These are phyloP conservation scores for Phyllotis vaccarum DNA, from an alignment of 2,797 vertebrate genomes.

Conservation along the genomic window DNA sequence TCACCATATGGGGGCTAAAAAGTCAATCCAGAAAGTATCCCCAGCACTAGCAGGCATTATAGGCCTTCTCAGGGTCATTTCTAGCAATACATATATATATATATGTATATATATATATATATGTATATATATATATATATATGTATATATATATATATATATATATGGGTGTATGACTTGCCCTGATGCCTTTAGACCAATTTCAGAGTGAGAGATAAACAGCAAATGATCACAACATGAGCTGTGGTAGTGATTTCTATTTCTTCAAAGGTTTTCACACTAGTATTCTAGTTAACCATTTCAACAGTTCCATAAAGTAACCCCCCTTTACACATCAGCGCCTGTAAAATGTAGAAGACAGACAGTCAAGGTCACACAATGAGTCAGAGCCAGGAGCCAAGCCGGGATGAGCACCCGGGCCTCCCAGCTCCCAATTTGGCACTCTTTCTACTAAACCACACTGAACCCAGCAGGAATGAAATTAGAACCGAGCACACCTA, in stretches of 20 bases:
- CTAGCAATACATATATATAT: background rate
- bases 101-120: background rate
- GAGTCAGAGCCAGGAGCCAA: background rate
- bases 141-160: too few relatives aligned
- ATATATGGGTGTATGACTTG: background rate
- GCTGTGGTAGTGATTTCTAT: background rate
- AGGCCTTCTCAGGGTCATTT: background rate
- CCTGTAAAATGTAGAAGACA: background rate
- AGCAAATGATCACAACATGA: background rate
- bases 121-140: background rate
- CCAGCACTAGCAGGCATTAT: background rate
- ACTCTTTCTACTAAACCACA: background rate
- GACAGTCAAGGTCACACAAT: background rate
- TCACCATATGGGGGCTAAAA: background rate
- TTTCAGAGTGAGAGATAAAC: background rate
- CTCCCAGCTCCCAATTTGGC: background rate
- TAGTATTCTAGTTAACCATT: background rate
- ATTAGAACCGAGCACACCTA: conserved; percentile 9
- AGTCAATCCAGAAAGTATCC: background rate
- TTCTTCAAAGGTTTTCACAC: conserved; percentile 32
- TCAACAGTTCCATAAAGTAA: background rate
- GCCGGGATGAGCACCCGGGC: background rate
- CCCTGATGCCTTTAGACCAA: background rate
- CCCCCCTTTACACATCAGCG: background rate
- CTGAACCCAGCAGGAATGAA: background rate